Evolutionary conservation across 2,797 vertebrate species (phyloP).

Genomic region (Falco biarmicus): DNA sequence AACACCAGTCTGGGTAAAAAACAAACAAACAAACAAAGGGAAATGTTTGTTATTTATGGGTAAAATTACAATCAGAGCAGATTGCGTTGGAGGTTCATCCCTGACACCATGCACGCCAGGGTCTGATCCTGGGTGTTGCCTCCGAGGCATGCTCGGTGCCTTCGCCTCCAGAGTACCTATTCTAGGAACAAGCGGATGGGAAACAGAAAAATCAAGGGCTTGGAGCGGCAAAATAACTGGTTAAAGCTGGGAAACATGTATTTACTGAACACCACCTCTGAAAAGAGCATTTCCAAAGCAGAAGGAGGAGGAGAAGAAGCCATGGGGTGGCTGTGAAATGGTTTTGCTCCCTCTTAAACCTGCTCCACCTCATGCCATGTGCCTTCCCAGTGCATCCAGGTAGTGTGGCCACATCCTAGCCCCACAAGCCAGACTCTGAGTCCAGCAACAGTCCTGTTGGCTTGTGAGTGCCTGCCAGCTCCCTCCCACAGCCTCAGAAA

Average conservation of each 20-base stretch:
- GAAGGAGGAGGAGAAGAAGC: not conserved
- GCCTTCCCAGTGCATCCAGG: not conserved
- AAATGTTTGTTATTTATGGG: fast-evolving
- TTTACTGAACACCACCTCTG: not conserved
- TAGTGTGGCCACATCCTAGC: fast-evolving
- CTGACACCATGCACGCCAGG: not conserved
- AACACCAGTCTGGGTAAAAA: not conserved
- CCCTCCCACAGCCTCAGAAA: not conserved
- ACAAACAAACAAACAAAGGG: not conserved
- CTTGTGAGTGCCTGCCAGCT: not conserved
- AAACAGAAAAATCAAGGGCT: not conserved
- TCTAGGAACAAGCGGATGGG: not conserved
- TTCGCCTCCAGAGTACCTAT: not conserved
- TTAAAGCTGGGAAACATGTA: not conserved
- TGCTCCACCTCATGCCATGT: not conserved
- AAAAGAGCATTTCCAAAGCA: not conserved
- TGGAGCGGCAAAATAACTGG: not conserved
- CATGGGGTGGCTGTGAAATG: not conserved
- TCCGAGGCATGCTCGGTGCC: not conserved
- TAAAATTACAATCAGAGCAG: not conserved
- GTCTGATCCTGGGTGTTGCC: not conserved
- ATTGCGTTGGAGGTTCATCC: not conserved
- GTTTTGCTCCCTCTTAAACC: not conserved
- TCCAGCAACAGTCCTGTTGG: not conserved
- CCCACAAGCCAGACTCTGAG: fast-evolving